Conservation (phyloP, 2,113 vertebrate species). For the Xenus cinereus region DNA sequence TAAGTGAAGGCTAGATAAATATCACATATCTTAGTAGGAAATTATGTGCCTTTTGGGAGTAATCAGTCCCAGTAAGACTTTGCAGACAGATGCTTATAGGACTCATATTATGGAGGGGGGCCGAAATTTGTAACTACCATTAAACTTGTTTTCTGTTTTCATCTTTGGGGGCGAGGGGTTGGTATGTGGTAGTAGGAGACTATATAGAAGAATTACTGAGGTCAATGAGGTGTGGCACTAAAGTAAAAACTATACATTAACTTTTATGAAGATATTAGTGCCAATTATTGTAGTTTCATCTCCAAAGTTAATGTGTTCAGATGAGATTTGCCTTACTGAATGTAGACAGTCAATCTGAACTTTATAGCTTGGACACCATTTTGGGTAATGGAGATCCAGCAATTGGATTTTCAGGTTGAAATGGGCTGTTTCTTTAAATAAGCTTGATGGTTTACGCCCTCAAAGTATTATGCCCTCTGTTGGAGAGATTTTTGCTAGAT, state of each 20-base stretch:
- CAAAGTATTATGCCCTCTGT: neutral
- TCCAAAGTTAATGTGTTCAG: neutral
- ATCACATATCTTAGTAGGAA: neutral
- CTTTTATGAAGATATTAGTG: neutral
- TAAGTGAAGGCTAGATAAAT: neutral
- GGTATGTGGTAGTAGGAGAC: neutral
- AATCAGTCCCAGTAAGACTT: neutral
- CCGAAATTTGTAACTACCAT: neutral
- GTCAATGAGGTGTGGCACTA: neutral
- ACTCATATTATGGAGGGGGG: accelerated
- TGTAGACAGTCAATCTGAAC: neutral
- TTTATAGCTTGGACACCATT: neutral
- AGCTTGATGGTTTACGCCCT: neutral
- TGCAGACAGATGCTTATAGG: neutral
- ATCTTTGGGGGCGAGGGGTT: neutral
- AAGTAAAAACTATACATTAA: neutral
- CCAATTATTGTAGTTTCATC: neutral
- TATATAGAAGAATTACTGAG: neutral
- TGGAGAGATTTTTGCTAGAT: neutral
- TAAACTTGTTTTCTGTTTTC: neutral
- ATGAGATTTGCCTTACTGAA: neutral
- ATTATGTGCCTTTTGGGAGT: neutral
- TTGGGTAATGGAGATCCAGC: neutral
- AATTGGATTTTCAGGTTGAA: neutral
- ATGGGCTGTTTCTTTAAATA: neutral